Evolutionary conservation across 2,113 vertebrate genomes (phyloP).

Genomic region (Todiramphus saurophagus): DNA sequence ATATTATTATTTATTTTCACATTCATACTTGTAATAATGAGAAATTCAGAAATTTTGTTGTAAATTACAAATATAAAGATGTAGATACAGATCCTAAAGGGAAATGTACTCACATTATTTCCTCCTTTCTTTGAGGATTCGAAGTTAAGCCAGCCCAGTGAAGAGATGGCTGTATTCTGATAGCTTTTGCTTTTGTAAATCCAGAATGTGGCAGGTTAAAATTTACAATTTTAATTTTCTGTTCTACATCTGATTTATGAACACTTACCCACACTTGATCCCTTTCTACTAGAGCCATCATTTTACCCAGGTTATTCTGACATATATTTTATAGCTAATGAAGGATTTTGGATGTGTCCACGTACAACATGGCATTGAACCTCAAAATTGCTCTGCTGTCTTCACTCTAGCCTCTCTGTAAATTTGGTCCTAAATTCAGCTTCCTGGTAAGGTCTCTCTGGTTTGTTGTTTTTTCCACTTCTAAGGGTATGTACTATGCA

Average conservation of each 20-base stretch:
- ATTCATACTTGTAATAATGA: background rate
- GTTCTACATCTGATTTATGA: constrained; percentile 19
- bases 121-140: background rate
- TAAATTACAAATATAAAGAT: background rate
- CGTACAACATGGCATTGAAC: background rate
- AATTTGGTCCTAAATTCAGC: background rate
- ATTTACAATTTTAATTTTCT: constrained; percentile 54
- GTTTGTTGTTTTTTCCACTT: background rate
- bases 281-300: background rate
- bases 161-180: background rate
- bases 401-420: background rate
- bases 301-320: background rate
- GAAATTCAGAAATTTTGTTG: background rate
- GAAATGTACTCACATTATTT: background rate
- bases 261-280: background rate
- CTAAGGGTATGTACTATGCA: background rate
- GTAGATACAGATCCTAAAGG: background rate
- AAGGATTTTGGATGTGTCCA: constrained; percentile 16
- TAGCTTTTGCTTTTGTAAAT: constrained; percentile 32
- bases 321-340: constrained; percentile 13
- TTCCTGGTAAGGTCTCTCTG: background rate
- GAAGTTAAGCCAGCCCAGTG: background rate
- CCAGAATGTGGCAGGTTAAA: background rate
- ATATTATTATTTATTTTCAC: constrained; percentile 45
- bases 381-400: constrained; percentile 25